Conservation (phyloP, 2,797 vertebrate species). For the Neosilurus mollespiculum region DNA sequence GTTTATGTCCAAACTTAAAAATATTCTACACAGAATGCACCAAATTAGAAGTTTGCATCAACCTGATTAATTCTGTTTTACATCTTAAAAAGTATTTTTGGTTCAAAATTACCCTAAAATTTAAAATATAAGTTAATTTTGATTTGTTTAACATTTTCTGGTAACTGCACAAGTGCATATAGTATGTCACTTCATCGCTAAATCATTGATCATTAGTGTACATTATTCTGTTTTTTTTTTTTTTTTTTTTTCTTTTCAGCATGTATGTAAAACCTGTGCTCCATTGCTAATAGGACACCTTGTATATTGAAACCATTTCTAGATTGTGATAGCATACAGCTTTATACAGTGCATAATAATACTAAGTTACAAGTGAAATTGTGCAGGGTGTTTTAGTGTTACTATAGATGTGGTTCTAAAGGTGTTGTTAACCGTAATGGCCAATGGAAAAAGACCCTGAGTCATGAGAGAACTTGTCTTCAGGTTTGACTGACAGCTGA, state of each 20-base stretch:
- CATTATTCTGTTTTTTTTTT: neutral
- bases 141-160: neutral
- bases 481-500: constrained; percentile 71
- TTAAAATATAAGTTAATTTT: neutral
- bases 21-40: neutral
- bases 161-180: neutral
- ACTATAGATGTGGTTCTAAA: neutral
- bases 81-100: neutral
- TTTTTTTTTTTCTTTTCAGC: no score
- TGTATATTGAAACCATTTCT: constrained; percentile 10
- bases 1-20: neutral
- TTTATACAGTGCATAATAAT: constrained; percentile 31
- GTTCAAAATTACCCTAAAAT: neutral
- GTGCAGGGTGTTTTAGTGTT: neutral
- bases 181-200: neutral
- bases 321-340: constrained; percentile 21
- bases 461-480: constrained; percentile 82
- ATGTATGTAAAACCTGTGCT: neutral
- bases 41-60: neutral
- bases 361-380: neutral
- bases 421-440: constrained; percentile 68
- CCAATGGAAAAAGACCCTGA: constrained; percentile 86
- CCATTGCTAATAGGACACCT: constrained; percentile 16
- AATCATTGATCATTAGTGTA: neutral
- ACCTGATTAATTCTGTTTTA: neutral